Conservation (phyloP, 2,113 vertebrate species). For the Cottus gobio region DNA sequence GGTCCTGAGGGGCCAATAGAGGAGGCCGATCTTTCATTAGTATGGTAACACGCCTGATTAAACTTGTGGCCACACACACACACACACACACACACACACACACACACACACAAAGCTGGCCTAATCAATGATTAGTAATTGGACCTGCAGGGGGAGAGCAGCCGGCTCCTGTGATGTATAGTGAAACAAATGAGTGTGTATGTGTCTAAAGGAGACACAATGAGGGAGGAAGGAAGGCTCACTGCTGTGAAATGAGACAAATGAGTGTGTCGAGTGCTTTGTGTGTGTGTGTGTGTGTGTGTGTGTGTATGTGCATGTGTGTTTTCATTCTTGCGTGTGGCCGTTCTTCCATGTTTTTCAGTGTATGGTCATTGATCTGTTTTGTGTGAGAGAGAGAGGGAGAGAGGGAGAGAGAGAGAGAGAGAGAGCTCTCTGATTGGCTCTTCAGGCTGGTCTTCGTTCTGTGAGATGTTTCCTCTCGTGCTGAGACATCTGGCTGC, state of each 20-base stretch:
- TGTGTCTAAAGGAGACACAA: slow-evolving; percentile 47
- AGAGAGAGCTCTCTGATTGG: too few species aligned
- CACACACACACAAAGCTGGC: slow-evolving; percentile 28
- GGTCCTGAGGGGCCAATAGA: slow-evolving; percentile 6
- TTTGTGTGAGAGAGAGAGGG: too few species aligned
- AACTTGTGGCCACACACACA: slow-evolving; percentile 17
- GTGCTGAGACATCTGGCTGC: too few species aligned
- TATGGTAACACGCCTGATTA: slow-evolving; percentile 21
- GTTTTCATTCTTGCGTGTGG: not conserved
- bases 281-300: slow-evolving; percentile 20
- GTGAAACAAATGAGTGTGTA: slow-evolving; percentile 4
- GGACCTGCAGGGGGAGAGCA: slow-evolving; percentile 33
- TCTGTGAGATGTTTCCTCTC: not conserved
- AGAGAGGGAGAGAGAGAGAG: too few species aligned
- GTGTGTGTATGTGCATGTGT: slow-evolving; percentile 20
- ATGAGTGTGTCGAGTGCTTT: slow-evolving; percentile 53
- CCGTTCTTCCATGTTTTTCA: not conserved
- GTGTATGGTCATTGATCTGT: not conserved
- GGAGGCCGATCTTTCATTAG: slow-evolving; percentile 37
- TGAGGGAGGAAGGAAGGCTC: slow-evolving; percentile 55
- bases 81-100: slow-evolving; percentile 21
- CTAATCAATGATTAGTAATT: slow-evolving; percentile 69
- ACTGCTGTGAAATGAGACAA: slow-evolving; percentile 71
- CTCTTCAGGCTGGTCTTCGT: too few species aligned
- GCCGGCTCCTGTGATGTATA: slow-evolving; percentile 33